Base-by-base conservation (phyloP, 2,888 invertebrate species). In the Gisinianus flammeolus region DNA sequence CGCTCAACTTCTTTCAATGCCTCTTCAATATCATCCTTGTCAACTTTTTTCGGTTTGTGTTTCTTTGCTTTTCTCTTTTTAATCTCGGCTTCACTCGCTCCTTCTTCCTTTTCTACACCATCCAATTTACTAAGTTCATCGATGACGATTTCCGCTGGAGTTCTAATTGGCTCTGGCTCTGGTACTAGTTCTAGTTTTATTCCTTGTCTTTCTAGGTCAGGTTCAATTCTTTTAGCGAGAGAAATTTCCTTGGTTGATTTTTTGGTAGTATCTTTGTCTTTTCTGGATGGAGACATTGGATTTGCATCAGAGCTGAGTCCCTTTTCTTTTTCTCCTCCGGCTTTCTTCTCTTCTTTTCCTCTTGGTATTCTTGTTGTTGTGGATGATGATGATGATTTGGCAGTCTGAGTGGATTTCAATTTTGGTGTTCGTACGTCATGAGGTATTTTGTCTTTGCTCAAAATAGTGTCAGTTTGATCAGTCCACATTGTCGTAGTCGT, bases 1-100 rank as follows among this genome's bases (percentile, higher is more conserved):
- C 33, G 26, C 24, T 82, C 82, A 30, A 84, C 83, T 74, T 84
- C 84, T 56, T 77, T 64, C 4, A 84, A 68, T 24, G 83, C 83
- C 31, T 58, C 70, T 73, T 82, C 83, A 35, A 83, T 80, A 31
- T 83, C 83, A 69, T 83, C 82, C 58, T 73, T 80, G 62, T 74
- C 73, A n/a, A 31, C 62, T 28, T 81, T 79, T 56, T 80, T 79
- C 2, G 64, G 26, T 56, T 82, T 81, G 71, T 79, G 79, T 10
- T 75, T 70, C 26, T 81, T 83, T 74, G 79, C 81, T 74, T 79
- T 82, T 64, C 80, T 82, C 44, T 76, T 76, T 31, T 66, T 78
- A 31, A 66, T 33, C 30, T 78, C 77, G 10, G 70, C 79, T 12
- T 69, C 80, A 22, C 69, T 76, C 12, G 66, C 78, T 66, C 70